Percentiles rank a stretch among this genome's conserved stretches.
phyloP scores from a whole-genome alignment of 1,140 invertebrate genomes.

The Formica selysi region DNA sequence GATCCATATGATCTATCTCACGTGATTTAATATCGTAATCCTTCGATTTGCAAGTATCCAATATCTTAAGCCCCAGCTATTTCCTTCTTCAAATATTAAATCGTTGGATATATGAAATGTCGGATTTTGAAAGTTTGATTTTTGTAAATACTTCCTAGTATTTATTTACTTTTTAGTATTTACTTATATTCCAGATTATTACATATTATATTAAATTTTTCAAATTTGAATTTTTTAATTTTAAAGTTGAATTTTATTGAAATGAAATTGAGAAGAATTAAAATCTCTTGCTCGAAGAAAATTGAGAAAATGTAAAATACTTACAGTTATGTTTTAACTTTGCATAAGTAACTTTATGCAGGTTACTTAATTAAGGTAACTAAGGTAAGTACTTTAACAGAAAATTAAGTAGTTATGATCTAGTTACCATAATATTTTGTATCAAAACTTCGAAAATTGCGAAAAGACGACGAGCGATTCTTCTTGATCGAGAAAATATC shows the following conservation, averaged over 20 bases:
- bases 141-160: not conserved
- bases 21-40: constrained; percentile 37
- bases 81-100: constrained; percentile 47
- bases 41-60: constrained; percentile 29
- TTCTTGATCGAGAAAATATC: not conserved
- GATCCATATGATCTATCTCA: not conserved
- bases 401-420: constrained; percentile 4
- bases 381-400: constrained; percentile 25
- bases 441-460: constrained; percentile 27
- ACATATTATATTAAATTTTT: not conserved
- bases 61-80: constrained; percentile 34
- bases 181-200: too few species aligned
- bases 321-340: constrained; percentile 41
- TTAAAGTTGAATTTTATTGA: not conserved
- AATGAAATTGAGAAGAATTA: not conserved
- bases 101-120: constrained; percentile 43
- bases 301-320: not conserved
- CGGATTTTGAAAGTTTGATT: constrained; percentile 30
- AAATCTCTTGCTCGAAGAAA: not conserved
- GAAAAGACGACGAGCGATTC: constrained; percentile 31
- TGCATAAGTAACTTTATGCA: constrained; percentile 7
- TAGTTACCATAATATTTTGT: constrained; percentile 9
- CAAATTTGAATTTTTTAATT: not conserved
- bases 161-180: not conserved
- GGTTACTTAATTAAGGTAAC: constrained; percentile 23